Evolutionary conservation across 2,797 vertebrate genomes (phyloP).

Genomic region (Phoeniculus purpureus): DNA sequence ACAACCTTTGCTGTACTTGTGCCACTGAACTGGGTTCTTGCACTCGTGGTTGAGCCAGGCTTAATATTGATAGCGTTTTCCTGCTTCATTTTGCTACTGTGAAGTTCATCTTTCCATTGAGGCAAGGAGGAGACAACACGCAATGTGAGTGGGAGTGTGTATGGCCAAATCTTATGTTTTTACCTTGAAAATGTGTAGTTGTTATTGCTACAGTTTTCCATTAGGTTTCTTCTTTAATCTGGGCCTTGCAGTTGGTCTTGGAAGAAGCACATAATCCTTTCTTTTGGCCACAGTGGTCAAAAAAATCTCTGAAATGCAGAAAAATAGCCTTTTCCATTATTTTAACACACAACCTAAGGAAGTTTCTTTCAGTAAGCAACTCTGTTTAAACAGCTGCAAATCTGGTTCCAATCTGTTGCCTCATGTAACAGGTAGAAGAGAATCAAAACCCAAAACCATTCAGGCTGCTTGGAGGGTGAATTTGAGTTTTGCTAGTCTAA

Average conservation of each 20-base stretch:
- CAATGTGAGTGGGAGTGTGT: fast-evolving
- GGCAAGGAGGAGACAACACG: background rate
- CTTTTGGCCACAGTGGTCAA: fast-evolving
- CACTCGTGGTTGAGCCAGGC: background rate
- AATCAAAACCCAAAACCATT: background rate
- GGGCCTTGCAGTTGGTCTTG: background rate
- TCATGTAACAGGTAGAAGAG: background rate
- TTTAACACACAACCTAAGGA: background rate
- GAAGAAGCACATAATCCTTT: background rate
- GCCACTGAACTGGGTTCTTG: background rate
- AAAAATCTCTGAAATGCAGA: background rate
- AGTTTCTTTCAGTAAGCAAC: background rate
- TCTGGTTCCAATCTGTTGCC: background rate
- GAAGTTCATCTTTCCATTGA: background rate
- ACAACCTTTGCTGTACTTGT: background rate
- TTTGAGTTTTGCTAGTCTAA: background rate
- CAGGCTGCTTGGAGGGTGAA: background rate
- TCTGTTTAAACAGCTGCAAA: background rate
- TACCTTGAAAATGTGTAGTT: background rate
- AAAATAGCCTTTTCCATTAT: background rate
- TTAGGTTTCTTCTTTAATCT: background rate
- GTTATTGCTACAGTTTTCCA: background rate
- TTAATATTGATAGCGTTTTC: background rate
- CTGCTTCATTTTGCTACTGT: background rate
- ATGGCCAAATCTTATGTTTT: background rate